Percentiles rank a stretch among this genome's conserved stretches.
Evolutionary conservation across 1,140 invertebrate species (phyloP).

Genomic region (Calephelis nemesis): DNA sequence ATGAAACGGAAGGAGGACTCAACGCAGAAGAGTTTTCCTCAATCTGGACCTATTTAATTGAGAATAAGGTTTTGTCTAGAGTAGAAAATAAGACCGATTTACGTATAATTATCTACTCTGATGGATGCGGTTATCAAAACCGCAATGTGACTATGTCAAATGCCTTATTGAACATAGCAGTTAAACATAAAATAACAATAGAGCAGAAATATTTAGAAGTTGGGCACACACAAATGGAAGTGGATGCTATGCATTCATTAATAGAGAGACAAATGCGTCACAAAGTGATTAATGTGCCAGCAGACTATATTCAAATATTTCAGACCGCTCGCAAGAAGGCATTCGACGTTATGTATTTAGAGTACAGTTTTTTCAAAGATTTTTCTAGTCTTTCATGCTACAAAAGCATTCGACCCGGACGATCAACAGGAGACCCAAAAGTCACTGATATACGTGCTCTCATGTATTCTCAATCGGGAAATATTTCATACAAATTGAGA

Average conservation of each 20-base stretch:
- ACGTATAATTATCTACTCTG: too few relatives aligned
- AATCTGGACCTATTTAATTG: not conserved
- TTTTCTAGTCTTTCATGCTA: too few relatives aligned
- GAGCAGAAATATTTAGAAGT: not conserved
- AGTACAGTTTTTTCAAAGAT: not conserved
- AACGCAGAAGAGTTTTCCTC: not conserved
- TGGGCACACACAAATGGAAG: constrained; percentile 12
- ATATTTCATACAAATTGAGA: too few relatives aligned
- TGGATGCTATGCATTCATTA: not conserved
- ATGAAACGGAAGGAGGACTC: not conserved
- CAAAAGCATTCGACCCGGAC: too few relatives aligned
- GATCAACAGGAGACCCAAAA: too few relatives aligned
- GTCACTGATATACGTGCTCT: too few relatives aligned
- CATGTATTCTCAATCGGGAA: too few relatives aligned
- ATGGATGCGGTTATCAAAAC: too few relatives aligned
- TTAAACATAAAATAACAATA: not conserved
- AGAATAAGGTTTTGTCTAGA: not conserved
- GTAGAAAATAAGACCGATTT: not conserved
- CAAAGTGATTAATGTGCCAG: not conserved
- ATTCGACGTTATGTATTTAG: not conserved
- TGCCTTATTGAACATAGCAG: not conserved
- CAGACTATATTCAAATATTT: not conserved
- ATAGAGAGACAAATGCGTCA: not conserved
- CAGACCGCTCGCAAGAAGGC: not conserved
- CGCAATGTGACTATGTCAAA: not conserved